Conservation (phyloP, 1,140 invertebrate species). For the Procambarus virginalis region DNA sequence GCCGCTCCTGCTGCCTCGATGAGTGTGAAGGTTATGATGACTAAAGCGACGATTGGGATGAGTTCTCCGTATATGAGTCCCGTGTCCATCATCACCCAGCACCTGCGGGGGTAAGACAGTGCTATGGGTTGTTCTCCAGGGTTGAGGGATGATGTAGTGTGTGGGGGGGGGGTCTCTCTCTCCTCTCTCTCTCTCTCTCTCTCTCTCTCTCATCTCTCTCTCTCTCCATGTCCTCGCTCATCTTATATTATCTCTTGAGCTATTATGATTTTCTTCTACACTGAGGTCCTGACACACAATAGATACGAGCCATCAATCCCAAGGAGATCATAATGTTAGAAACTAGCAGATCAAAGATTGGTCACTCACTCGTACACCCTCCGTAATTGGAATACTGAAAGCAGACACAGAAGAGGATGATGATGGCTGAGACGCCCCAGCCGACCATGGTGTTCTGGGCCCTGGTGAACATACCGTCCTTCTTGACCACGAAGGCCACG, state of each 20-base stretch:
- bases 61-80: conserved; percentile 69
- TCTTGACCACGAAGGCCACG: conserved; percentile 73
- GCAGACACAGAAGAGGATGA: conserved; percentile 71
- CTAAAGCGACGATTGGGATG: conserved; percentile 71
- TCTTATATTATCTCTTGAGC: no score
- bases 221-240: no score
- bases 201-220: no score
- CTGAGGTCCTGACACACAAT: no score
- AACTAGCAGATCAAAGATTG: background rate
- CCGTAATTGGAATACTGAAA: conserved; percentile 73
- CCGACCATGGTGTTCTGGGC: conserved; percentile 73
- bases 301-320: no score
- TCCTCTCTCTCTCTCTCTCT: no score
- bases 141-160: no score
- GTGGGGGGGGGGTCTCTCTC: no score
- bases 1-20: conserved; percentile 73
- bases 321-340: no score
- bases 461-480: conserved; percentile 71
- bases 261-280: no score
- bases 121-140: no score
- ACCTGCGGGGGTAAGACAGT: conserved; percentile 48
- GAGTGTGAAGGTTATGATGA: conserved; percentile 72
- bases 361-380: conserved; percentile 72
- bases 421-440: conserved; percentile 71
- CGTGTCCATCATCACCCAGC: conserved; percentile 73